These are phyloP conservation scores for Pipistrellus kuhlii DNA, from an alignment of 2,797 vertebrate genomes.

Conservation along the genomic window DNA sequence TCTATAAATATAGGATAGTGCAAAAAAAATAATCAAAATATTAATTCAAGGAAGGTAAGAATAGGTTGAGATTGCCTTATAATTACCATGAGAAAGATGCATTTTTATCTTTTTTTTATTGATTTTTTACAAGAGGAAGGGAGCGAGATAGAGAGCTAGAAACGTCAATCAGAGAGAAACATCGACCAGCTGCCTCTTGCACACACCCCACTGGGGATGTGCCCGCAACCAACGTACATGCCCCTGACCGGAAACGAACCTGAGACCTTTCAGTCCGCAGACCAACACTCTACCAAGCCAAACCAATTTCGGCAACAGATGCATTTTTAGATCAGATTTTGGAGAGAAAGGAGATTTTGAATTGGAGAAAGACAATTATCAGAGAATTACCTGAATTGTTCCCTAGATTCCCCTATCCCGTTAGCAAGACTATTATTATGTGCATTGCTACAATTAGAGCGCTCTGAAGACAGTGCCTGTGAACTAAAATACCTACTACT, in stretches of 20 bases:
- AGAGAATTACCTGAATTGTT: no score
- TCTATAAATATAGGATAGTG: not conserved
- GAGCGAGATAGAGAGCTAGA: no score
- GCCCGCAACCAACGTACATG: no score
- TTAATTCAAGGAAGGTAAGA: not conserved
- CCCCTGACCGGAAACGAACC: no score
- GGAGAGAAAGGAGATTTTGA: not conserved
- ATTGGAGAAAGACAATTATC: not conserved
- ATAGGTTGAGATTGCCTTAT: not conserved
- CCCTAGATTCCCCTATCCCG: accelerated
- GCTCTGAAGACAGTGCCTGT: accelerated
- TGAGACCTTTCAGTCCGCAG: no score
- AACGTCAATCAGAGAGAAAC: no score
- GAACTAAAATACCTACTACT: no score
- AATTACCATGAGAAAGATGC: not conserved
- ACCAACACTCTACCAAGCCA: no score
- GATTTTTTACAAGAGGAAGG: no score
- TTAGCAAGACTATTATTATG: not conserved
- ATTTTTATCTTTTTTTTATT: not conserved
- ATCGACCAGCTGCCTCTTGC: no score
- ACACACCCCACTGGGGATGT: no score
- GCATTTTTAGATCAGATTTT: not conserved
- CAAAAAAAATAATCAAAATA: not conserved
- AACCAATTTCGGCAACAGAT: no score
- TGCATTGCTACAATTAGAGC: not conserved